Base-by-base conservation (phyloP, 2,888 invertebrate genomes). In the Agonum fuliginosum region DNA sequence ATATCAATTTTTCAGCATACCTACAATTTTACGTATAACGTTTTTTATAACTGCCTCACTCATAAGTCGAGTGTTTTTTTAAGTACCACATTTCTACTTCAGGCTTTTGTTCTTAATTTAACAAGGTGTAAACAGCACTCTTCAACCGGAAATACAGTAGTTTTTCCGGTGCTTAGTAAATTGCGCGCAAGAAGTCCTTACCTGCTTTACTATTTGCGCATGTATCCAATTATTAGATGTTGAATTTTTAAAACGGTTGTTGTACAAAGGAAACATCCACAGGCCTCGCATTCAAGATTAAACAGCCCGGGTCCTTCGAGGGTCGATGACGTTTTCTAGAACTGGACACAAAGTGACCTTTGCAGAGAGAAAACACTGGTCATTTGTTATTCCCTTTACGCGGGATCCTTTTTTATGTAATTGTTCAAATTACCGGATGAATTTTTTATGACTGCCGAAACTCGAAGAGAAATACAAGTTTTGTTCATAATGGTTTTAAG, bases 151-250 rank as follows among this genome's bases (percentile, higher is more conserved):
- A 1, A 37, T 12, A 1, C 10, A 3, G n/a, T 12, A 37, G 8
- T 37, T 37, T 37, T 37, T 8, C n/a, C 3, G 12, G 37, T 12
- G 12, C 37, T 37, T n/a, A 37, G 12, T n/a, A n/a, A n/a, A n/a
- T n/a, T n/a, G n/a, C n/a, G n/a, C n/a, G 10, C 4, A 37, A 37
- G n/a, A 10, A 37, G 37, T 1, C 37, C n/a, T 10, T 12, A n/a
- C 12, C n/a, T 37, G 8, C n/a, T 37, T 1, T 3, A 37, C 10
- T 10, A n/a, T 22, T 3, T n/a, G 10, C 48, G 54, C 14, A 62
- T 62, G 58, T 62, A 62, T 62, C 58, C 58, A 62, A 62, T 62
- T 62, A 62, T 46, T 30, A 62, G 58, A 62, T 4, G 58, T 12
- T 62, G 30, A 62, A 62, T 62, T 62, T 62, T 62, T 62, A 62